phyloP scores from a whole-genome alignment of 2,797 vertebrate species.

The Lepilemur ruficaudatus region DNA sequence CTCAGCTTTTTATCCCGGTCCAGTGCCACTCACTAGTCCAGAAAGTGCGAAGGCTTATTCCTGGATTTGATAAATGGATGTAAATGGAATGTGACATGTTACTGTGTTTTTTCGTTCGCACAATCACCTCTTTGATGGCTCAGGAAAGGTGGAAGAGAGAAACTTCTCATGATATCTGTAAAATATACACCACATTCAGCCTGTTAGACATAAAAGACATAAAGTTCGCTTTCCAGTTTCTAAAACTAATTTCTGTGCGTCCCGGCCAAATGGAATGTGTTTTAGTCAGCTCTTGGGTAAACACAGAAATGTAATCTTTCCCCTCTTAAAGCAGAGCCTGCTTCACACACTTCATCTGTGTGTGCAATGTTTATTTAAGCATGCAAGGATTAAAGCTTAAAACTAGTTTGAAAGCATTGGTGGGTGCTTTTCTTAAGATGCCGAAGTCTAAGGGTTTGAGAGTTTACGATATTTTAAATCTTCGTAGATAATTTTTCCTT shows the following conservation, averaged over 20 bases:
- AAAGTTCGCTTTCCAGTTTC: conserved; percentile 42
- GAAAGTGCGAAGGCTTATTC: conserved; percentile 24
- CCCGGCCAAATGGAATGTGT: conserved; percentile 69
- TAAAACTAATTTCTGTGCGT: conserved; percentile 35
- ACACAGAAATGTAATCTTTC: conserved; percentile 56
- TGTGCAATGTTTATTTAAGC: conserved; percentile 49
- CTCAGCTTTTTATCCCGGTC: conserved; percentile 23
- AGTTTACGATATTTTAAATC: conserved; percentile 46
- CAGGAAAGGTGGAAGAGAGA: conserved; percentile 47
- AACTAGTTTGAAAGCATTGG: neutral
- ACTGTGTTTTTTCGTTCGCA: conserved; percentile 50
- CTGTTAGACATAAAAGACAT: conserved; percentile 46
- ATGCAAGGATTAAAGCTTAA: neutral
- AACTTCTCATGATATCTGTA: conserved; percentile 32
- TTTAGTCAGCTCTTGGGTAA: conserved; percentile 42
- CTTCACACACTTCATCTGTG: conserved; percentile 16
- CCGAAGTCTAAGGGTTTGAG: conserved; percentile 37
- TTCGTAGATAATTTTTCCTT: conserved; percentile 38
- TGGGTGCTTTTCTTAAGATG: conserved; percentile 32
- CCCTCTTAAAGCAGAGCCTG: conserved; percentile 39
- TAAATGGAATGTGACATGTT: conserved; percentile 36
- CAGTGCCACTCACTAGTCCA: conserved; percentile 14
- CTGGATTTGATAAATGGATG: conserved; percentile 27
- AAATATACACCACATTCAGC: conserved; percentile 28
- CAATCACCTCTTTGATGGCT: conserved; percentile 57